phyloP scores from a whole-genome alignment of 2,888 invertebrate species.

The Pseudococcus longispinus region DNA sequence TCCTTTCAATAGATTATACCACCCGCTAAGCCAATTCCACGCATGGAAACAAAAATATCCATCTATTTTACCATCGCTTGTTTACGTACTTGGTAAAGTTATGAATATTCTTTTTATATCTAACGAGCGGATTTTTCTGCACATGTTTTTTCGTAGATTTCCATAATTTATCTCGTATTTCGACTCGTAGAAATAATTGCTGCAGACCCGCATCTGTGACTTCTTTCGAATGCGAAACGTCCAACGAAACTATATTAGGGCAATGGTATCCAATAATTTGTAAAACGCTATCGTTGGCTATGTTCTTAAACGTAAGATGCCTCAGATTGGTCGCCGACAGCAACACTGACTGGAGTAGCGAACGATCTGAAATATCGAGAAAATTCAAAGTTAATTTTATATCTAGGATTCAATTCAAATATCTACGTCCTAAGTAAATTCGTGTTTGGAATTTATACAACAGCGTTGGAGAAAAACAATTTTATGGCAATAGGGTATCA shows the following conservation, averaged over 20 bases:
- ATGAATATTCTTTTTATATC: slow-evolving; percentile 40
- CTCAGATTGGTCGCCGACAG: slow-evolving; percentile 62
- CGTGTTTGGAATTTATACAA: background rate
- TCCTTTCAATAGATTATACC: background rate
- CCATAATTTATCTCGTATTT: slow-evolving; percentile 62
- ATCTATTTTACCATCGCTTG: background rate
- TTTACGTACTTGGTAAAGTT: slow-evolving; percentile 48
- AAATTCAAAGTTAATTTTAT: background rate
- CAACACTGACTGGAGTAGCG: slow-evolving; percentile 63
- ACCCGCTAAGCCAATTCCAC: background rate
- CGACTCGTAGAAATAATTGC: slow-evolving; percentile 63
- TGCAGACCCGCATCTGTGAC: slow-evolving; percentile 64
- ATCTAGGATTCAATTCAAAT: no score
- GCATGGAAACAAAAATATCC: background rate
- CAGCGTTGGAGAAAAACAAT: background rate
- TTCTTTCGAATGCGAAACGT: slow-evolving; percentile 64
- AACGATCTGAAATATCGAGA: slow-evolving; percentile 61
- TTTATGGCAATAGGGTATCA: background rate
- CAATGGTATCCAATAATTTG: slow-evolving; percentile 64
- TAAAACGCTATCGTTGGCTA: slow-evolving; percentile 63
- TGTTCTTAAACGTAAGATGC: slow-evolving; percentile 63
- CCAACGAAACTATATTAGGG: slow-evolving; percentile 62
- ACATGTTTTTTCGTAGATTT: slow-evolving; percentile 36
- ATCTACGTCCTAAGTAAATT: no score
- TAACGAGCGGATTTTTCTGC: slow-evolving; percentile 25